A percentile compares a stretch with the other conserved stretches of the same genome.
Evolutionary conservation across 2,797 vertebrate species (phyloP).

Genomic region (Schizopygopsis malacanthus): DNA sequence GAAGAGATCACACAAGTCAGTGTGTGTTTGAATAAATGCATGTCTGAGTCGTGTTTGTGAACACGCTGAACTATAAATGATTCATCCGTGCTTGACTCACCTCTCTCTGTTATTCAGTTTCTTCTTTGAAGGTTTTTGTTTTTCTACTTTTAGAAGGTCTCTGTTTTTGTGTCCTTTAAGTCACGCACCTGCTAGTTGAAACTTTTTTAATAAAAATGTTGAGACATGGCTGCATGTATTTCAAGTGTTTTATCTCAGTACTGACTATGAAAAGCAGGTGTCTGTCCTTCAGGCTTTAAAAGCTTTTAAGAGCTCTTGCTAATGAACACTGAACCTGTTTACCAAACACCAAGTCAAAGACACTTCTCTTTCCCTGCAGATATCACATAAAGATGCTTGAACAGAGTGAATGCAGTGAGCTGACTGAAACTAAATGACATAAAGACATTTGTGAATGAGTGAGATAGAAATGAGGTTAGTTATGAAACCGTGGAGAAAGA

Average conservation of each 20-base stretch:
- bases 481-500: neutral
- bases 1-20: conserved; percentile 98
- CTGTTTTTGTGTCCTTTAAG: neutral
- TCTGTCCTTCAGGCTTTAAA: conserved; percentile 12
- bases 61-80: conserved; percentile 1
- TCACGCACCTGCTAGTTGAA: neutral
- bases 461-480: neutral
- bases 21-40: conserved; percentile 28
- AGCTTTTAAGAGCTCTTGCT: conserved; percentile 1
- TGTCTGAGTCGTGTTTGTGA: neutral
- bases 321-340: neutral
- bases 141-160: neutral
- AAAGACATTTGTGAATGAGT: conserved; percentile 7
- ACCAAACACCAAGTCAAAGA: neutral
- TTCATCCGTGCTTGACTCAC: neutral
- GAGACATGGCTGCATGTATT: neutral
- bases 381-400: neutral
- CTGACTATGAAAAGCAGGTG: neutral
- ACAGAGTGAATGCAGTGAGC: neutral
- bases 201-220: neutral
- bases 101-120: neutral
- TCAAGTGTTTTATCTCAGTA: neutral
- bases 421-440: neutral
- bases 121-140: neutral
- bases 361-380: neutral